These are phyloP conservation scores for Gasterosteus aculeatus DNA, from an alignment of 2,113 vertebrate genomes.

Conservation along the genomic window DNA sequence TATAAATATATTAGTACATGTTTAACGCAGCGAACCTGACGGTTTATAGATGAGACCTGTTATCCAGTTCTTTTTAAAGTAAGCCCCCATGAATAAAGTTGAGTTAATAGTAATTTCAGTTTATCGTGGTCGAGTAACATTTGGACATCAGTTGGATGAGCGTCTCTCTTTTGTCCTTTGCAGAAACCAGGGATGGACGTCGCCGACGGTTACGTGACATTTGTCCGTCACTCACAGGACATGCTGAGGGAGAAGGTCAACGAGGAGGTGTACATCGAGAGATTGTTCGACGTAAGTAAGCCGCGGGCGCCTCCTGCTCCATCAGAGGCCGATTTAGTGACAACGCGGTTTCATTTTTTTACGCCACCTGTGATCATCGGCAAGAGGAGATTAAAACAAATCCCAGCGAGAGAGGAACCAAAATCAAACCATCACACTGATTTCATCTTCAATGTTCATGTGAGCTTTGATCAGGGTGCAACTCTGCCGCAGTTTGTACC, in stretches of 20 bases:
- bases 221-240: conserved; percentile 99
- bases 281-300: conserved; percentile 99
- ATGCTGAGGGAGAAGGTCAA: conserved; percentile 99
- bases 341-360: conserved; percentile 3
- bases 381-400: conserved; percentile 14
- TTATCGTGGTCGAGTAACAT: background rate
- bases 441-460: background rate
- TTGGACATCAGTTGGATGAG: background rate
- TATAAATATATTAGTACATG: background rate
- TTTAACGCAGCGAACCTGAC: background rate
- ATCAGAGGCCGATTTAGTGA: background rate
- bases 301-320: background rate
- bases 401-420: background rate
- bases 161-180: conserved; percentile 17
- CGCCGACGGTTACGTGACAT: conserved; percentile 97
- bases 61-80: background rate
- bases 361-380: conserved; percentile 8
- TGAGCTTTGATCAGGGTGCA: background rate
- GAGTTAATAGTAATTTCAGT: background rate
- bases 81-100: background rate
- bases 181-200: conserved; percentile 99
- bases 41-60: background rate
- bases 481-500: background rate
- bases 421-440: conserved; percentile 11
- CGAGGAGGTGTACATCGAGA: conserved; percentile 99